These are phyloP conservation scores for Leptatherina wallacei DNA, from an alignment of 2,797 vertebrate genomes.

Conservation along the genomic window DNA sequence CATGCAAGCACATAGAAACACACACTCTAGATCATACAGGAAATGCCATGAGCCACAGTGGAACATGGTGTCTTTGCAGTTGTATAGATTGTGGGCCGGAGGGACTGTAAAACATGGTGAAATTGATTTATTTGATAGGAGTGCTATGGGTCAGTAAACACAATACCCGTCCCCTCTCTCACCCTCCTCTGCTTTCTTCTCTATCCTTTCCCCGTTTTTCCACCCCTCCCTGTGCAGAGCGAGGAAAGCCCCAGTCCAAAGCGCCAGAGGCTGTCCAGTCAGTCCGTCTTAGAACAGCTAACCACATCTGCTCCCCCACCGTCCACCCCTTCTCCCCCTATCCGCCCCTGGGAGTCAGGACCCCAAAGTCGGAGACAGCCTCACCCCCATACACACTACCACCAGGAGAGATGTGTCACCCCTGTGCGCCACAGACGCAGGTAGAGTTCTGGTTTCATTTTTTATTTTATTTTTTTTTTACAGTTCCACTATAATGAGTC, in stretches of 20 bases:
- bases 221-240: conserved; percentile 76
- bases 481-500: not conserved
- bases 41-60: conserved; percentile 72
- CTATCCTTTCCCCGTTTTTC: conserved; percentile 20
- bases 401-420: conserved; percentile 94
- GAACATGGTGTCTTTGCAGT: conserved; percentile 53
- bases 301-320: conserved; percentile 88
- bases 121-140: conserved; percentile 59
- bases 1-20: conserved; percentile 21
- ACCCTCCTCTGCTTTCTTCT: not conserved
- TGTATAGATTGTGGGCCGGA: conserved; percentile 40
- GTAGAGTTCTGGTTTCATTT: conserved; percentile 66
- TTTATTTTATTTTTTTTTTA: not conserved
- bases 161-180: conserved; percentile 26
- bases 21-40: conserved; percentile 54
- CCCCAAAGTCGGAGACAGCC: conserved; percentile 90
- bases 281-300: conserved; percentile 93
- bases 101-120: conserved; percentile 40
- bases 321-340: conserved; percentile 94
- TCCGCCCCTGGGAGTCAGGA: conserved; percentile 97
- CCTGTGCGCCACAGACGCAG: conserved; percentile 93
- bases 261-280: conserved; percentile 93
- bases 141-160: conserved; percentile 65
- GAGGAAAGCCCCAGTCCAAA: conserved; percentile 98
- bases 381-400: conserved; percentile 91